These are phyloP conservation scores for Petrophora chlorosata DNA, from an alignment of 2,888 invertebrate species.

Conservation along the genomic window DNA sequence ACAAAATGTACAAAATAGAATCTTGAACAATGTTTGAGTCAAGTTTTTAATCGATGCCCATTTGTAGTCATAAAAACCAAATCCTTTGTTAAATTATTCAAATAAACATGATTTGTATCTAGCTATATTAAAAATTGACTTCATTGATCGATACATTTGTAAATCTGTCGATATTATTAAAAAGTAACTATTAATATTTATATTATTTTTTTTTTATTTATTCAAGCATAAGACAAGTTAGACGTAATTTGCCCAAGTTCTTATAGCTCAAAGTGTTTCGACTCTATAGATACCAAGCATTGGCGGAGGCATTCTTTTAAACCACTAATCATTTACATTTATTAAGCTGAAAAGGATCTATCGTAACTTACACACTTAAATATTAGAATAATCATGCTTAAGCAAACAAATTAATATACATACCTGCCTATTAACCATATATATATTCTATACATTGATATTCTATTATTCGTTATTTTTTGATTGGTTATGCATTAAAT, in stretches of 20 bases:
- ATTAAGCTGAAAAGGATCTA: neutral
- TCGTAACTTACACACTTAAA: no score
- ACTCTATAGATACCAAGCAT: neutral
- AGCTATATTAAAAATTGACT: constrained; percentile 11
- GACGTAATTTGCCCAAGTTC: neutral
- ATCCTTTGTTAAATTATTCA: constrained; percentile 15
- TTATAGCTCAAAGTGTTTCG: neutral
- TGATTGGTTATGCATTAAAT: no score
- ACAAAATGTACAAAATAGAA: neutral
- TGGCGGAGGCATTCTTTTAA: no score
- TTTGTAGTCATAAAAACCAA: constrained; percentile 13
- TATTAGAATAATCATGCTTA: no score
- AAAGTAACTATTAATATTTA: neutral
- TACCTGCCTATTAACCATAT: no score
- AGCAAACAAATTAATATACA: no score
- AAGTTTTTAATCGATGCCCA: constrained; percentile 16
- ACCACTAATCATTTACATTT: no score
- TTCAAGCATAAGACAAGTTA: neutral
- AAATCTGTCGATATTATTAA: constrained; percentile 12
- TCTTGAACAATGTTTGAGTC: constrained; percentile 16
- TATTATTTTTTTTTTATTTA: neutral
- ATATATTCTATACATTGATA: no score
- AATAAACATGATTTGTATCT: constrained; percentile 19
- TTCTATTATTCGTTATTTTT: no score
- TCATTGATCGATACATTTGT: neutral